Conservation (phyloP, 2,888 invertebrate species). For the Strigamia crassipes region DNA sequence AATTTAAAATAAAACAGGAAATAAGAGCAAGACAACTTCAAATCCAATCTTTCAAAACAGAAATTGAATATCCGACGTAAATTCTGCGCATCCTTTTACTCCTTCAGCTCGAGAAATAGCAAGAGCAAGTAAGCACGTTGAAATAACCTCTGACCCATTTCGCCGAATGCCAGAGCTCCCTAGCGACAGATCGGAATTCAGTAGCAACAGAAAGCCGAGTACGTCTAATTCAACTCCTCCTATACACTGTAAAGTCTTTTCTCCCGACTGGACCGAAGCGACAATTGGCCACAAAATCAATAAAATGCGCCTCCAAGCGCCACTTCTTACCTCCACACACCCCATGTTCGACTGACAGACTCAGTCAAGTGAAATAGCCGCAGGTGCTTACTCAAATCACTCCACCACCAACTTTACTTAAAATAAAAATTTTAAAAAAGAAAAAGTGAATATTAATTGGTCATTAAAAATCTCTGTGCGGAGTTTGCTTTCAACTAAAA, state of each 20-base stretch:
- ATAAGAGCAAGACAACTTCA: conserved; percentile 34
- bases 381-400: conserved; percentile 20
- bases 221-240: conserved; percentile 27
- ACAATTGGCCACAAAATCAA: conserved; percentile 42
- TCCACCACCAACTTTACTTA: background rate
- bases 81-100: conserved; percentile 42
- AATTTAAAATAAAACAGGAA: conserved; percentile 10
- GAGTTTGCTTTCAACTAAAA: conserved; percentile 15
- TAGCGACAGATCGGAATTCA: conserved; percentile 40
- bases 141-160: conserved; percentile 36
- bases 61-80: conserved; percentile 37
- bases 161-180: conserved; percentile 8
- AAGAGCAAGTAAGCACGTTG: background rate
- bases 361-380: conserved; percentile 34
- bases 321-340: conserved; percentile 26
- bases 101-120: conserved; percentile 28
- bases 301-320: conserved; percentile 40
- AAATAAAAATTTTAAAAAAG: background rate
- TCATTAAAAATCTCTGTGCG: background rate
- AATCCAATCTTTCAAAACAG: conserved; percentile 30
- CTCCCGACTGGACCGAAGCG: conserved; percentile 29
- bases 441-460: conserved; percentile 27
- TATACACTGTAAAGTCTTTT: conserved; percentile 13
- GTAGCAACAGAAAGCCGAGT: conserved; percentile 36
- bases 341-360: conserved; percentile 39